phyloP scores from a whole-genome alignment of 2,797 vertebrate genomes.

The Alcedo quadribrachys region DNA sequence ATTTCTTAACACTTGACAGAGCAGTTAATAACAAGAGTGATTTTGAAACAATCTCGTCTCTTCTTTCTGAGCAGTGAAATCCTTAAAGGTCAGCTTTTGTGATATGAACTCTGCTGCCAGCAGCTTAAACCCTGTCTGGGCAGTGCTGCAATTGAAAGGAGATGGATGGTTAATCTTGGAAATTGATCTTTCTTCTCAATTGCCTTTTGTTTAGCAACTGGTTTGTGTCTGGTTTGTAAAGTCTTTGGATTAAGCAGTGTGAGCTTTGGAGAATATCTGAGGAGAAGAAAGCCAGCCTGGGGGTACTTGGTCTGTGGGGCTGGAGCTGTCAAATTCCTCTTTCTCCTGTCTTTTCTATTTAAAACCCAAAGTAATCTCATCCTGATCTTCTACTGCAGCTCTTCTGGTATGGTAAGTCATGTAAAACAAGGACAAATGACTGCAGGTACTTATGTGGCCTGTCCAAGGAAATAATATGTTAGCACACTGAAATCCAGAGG shows the following conservation, averaged over 20 bases:
- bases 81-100: slow-evolving; percentile 20
- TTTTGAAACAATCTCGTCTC: neutral
- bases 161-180: neutral
- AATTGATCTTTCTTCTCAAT: neutral
- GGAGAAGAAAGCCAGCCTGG: neutral
- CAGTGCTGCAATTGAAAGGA: neutral
- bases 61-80: neutral
- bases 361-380: neutral
- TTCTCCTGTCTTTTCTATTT: neutral
- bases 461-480: neutral
- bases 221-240: neutral
- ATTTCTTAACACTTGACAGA: neutral
- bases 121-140: neutral
- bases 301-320: neutral
- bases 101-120: neutral
- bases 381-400: neutral
- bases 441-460: neutral
- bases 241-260: neutral
- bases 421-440: neutral
- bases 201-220: slow-evolving; percentile 27
- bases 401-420: neutral
- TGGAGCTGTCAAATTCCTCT: neutral
- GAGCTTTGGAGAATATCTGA: neutral
- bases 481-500: neutral
- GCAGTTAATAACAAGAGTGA: neutral